Conservation (phyloP, 1,140 invertebrate species). For the Lordiphosa clarofinis region DNA sequence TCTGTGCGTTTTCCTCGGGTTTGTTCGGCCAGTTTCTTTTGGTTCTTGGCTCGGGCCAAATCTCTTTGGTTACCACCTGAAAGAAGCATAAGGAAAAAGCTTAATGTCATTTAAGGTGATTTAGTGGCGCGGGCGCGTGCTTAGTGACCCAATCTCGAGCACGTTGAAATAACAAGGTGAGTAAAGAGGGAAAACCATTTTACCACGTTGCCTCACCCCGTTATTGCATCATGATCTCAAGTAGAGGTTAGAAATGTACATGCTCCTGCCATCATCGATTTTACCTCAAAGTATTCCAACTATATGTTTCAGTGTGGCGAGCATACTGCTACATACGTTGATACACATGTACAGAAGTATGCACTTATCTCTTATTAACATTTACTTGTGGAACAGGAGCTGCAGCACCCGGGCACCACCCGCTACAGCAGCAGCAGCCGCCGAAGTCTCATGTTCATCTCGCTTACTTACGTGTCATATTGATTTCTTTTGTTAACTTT, state of each 20-base stretch:
- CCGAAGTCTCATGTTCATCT: background rate
- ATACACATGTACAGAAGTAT: too few species aligned
- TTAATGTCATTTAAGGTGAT: conserved; percentile 13
- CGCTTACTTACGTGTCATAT: conserved; percentile 43
- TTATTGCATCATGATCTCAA: too few species aligned
- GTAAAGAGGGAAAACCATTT: conserved; percentile 8
- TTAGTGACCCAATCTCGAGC: too few species aligned
- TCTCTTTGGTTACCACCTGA: conserved; percentile 92
- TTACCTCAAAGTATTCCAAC: too few species aligned
- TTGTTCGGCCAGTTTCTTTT: conserved; percentile 87
- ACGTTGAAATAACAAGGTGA: conserved; percentile 11
- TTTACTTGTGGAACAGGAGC: background rate
- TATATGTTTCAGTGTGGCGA: too few species aligned
- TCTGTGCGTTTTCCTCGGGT: conserved; percentile 84
- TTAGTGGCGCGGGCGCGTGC: conserved; percentile 17
- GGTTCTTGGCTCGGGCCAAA: conserved; percentile 89
- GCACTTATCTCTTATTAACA: background rate
- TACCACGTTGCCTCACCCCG: too few species aligned
- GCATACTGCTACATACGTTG: too few species aligned
- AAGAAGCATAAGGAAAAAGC: conserved; percentile 2
- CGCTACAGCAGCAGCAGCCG: background rate
- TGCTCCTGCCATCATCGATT: too few species aligned
- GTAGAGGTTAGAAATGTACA: too few species aligned
- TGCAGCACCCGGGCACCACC: background rate
- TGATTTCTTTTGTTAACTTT: conserved; percentile 1